Conservation (phyloP, 1,140 invertebrate species). For the Stegodyphus dumicola region DNA sequence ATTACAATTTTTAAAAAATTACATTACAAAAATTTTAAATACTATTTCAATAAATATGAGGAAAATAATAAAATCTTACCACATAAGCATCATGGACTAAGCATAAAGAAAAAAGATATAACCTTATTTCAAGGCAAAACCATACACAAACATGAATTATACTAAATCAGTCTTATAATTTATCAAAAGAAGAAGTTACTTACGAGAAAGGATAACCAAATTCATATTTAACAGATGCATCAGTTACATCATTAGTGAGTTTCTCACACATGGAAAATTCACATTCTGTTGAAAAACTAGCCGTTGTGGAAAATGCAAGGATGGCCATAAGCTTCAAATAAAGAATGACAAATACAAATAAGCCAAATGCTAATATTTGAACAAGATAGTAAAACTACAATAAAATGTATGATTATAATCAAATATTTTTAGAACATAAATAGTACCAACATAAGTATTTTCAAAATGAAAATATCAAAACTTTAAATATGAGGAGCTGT, state of each 20-base stretch:
- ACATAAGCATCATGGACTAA: background rate
- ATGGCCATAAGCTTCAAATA: slow-evolving; percentile 72
- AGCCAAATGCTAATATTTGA: too few species aligned
- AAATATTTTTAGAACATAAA: too few species aligned
- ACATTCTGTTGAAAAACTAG: slow-evolving; percentile 69
- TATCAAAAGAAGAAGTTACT: slow-evolving; percentile 1
- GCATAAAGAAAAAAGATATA: background rate
- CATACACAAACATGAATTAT: background rate
- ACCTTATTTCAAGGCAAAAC: background rate
- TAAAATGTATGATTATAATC: too few species aligned
- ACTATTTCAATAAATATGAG: background rate
- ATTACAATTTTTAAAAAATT: background rate
- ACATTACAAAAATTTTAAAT: background rate
- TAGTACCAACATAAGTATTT: too few species aligned
- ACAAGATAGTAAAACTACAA: too few species aligned
- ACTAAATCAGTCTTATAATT: background rate
- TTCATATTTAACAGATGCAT: slow-evolving; percentile 1
- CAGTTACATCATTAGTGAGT: background rate
- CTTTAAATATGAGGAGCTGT: too few species aligned
- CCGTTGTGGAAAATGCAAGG: slow-evolving; percentile 73
- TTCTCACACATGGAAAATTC: slow-evolving; percentile 64
- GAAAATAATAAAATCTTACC: background rate
- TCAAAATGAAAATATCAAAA: too few species aligned
- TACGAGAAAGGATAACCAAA: slow-evolving; percentile 58
- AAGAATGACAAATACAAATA: background rate